Evolutionary conservation across 30 jellyfish, hydroid and myxozoan genomes (phyloP).

Genomic region (Mastigias papua): DNA sequence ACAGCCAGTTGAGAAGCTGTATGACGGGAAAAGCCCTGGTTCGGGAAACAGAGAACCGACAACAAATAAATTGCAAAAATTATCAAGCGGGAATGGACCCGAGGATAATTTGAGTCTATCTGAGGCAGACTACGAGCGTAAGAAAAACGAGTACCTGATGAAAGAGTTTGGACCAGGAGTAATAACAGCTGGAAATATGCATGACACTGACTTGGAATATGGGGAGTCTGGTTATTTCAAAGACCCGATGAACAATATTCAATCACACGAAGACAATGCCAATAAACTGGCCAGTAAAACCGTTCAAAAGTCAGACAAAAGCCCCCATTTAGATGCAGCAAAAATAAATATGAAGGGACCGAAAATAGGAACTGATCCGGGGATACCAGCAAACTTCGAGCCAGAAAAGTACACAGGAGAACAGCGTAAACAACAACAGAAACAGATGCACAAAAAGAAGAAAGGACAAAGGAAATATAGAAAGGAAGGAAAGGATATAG

Average conservation of each 20-base stretch:
- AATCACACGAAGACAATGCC: neutral
- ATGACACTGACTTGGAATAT: neutral
- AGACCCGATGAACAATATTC: neutral
- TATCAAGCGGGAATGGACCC: neutral
- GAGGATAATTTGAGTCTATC: neutral
- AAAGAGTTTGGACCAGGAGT: slow-evolving; percentile 6
- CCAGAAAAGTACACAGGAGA: neutral
- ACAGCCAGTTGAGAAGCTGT: slow-evolving; percentile 15
- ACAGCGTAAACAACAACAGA: neutral
- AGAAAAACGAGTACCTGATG: slow-evolving; percentile 10
- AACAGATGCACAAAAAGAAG: neutral
- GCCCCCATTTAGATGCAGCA: slow-evolving; percentile 2
- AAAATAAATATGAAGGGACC: slow-evolving; percentile 38
- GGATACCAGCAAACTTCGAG: slow-evolving; percentile 18
- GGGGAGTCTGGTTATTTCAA: neutral
- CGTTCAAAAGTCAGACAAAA: neutral
- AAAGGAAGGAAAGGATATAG: neutral
- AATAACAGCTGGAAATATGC: neutral
- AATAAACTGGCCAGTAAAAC: neutral
- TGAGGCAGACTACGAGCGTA: slow-evolving; percentile 2
- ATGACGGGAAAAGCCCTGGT: slow-evolving; percentile 5
- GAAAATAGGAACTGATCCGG: slow-evolving; percentile 44
- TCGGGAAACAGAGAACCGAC: neutral
- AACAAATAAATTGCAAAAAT: neutral
- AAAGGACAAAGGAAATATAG: neutral